Conservation (phyloP, 1,140 invertebrate genomes). For the Drosophila rhopaloa region DNA sequence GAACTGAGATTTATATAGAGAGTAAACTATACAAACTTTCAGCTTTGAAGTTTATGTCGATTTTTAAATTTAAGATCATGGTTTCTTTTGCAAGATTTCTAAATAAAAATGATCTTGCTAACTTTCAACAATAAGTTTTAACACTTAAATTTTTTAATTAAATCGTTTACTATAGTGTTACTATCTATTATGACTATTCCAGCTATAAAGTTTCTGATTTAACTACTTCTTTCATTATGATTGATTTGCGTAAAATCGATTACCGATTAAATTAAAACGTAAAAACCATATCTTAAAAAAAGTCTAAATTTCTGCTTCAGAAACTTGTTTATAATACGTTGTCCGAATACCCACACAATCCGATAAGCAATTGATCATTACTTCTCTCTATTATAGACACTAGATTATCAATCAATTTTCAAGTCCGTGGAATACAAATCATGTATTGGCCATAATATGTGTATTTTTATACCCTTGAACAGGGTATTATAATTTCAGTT, state of each 20-base stretch:
- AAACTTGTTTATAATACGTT: conserved; percentile 17
- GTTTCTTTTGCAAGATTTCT: neutral
- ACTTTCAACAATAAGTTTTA: neutral
- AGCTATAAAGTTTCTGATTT: neutral
- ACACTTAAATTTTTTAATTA: too few species aligned
- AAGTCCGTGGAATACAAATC: conserved; percentile 25
- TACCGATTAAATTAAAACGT: neutral
- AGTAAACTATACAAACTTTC: neutral
- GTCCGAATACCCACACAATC: conserved; percentile 1
- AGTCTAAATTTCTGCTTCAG: neutral
- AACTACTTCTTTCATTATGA: neutral
- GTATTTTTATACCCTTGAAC: neutral
- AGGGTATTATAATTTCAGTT: too few species aligned
- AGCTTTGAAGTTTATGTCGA: neutral
- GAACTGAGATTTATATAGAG: neutral
- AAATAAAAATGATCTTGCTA: neutral
- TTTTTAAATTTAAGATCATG: neutral
- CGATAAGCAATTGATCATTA: conserved; percentile 23
- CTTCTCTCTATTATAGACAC: conserved; percentile 18
- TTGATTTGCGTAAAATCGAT: neutral
- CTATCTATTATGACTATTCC: too few species aligned
- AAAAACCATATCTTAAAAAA: neutral
- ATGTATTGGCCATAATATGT: conserved; percentile 49
- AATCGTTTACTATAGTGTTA: too few species aligned
- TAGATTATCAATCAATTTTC: conserved; percentile 46